Evolutionary conservation across 2,113 vertebrate species (phyloP), one percentile per base, ranked within the genome.

Genomic region (Calyptommatus sinebrachiatus): DNA sequence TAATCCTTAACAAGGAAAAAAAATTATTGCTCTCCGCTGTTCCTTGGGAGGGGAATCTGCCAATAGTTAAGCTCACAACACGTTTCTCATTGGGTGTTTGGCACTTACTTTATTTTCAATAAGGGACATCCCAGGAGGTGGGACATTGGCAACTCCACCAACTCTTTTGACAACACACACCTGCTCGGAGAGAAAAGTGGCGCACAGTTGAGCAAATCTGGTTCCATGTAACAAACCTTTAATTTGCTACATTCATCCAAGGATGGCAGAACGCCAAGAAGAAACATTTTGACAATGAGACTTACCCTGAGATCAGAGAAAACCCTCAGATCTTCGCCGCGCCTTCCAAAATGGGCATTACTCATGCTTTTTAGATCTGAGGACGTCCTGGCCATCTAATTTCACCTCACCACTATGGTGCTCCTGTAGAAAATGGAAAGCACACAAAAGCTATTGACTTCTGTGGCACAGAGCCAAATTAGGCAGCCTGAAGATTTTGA

Each of bases 361-460:
- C 71, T 74, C 65, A 74, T 63, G 76, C 53, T 83, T 79, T 83
- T 74, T 70, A 70, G 76, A 63, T 50, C 28, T 46, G 66, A 83
- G 65, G 65, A 61, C 71, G 24, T 79, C 76, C 45, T 57, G 29
- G 71, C 62, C 65, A 79, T 83, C 65, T 53, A 78, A 63, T 75
- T 74, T 83, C 45, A 61, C 71, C 57, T 79, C 50, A 2, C 71
- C 16, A 41, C 53, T 48, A 9, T 63, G 65, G 73, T 69, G 65
- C 71, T 78, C 29, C 71, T 31, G 77, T 65, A 71, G 69, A 79
- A 77, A 83, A 79, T 70, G 57, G 82, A 79, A 73, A 73, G 48
- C 65, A 66, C 53, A 78, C 76, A 81, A 83, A 67, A 83, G 81
- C 53, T 35, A 78, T 63, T 83, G 76, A 75, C 82, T 83, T 68